Evolutionary conservation across 1,140 invertebrate species (phyloP), one percentile per base, ranked within the genome.

Genomic region (Agrilus planipennis): DNA sequence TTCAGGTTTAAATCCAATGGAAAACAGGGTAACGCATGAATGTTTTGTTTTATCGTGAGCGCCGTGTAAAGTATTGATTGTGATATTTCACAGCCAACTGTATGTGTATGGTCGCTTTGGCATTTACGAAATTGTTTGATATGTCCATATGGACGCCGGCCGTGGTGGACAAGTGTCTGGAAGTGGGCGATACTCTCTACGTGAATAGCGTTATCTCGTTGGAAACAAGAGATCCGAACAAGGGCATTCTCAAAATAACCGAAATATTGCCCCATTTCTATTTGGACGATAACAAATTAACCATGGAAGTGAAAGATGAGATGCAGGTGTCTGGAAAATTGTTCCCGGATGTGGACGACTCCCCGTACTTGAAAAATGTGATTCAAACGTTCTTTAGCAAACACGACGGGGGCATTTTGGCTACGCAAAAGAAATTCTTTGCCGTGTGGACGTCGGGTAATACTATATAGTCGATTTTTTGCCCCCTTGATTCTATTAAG

Each of bases 91-190:
- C 14, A 42, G 41, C 5, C 3, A 30, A 54, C 16, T 48, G 51
- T 16, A 53, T 52, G 38, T 60, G 54, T 27, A 50, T 54, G 2
- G 49, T 58, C 12, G 51, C 53, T 5, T 50, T 52, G 15, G 39
- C 50, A 4, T 53, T 53, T 34, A 45, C 58, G 0, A 42, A 51
- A 10, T 23, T 58, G 3, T 49, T 38, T 39, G 46, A 49, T 28
- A 57, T 57, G 47, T 42, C 37, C 7, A 41, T 30, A 22, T 60
- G 58, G 58, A 46, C 31, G 15, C 14, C 22, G 7, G 7, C 41
- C 2, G 35, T 45, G 5, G 6, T 60, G 7, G 53, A 60, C 36
- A 41, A 53, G 31, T 56, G 57, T 12, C 25, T 58, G 7, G 25
- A 49, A 6, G 18, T 47, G 25, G 58, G 58, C 0, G 51, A 57